Conservation (phyloP, 2,888 invertebrate species). For the Athalia rosae region DNA sequence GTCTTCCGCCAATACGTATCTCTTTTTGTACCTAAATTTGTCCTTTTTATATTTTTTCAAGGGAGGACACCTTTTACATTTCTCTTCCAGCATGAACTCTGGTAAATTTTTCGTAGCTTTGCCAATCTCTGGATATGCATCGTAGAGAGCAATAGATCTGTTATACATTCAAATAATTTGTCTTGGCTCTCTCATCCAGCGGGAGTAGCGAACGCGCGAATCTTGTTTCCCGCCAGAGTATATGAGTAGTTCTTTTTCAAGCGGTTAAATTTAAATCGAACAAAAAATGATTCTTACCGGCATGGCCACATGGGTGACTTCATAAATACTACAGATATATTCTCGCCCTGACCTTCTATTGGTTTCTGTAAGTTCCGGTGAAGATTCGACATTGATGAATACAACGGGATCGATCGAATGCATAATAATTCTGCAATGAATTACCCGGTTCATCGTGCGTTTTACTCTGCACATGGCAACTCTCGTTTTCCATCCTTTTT, state of each 20-base stretch:
- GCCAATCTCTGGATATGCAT: constrained; percentile 74
- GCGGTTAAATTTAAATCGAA: constrained; percentile 38
- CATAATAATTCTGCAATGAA: not conserved
- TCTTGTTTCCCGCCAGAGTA: constrained; percentile 26
- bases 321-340: constrained; percentile 21
- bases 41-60: constrained; percentile 69
- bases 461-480: constrained; percentile 76
- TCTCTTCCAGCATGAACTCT: constrained; percentile 72
- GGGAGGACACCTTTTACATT: constrained; percentile 62
- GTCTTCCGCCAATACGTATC: constrained; percentile 75
- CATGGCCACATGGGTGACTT: constrained; percentile 41
- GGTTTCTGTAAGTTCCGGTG: constrained; percentile 3
- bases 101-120: constrained; percentile 74
- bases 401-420: not conserved
- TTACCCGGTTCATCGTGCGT: constrained; percentile 51
- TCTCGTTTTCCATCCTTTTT: constrained; percentile 70
- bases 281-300: constrained; percentile 30
- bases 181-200: not conserved
- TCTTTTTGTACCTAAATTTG: constrained; percentile 75
- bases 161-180: constrained; percentile 55
- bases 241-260: constrained; percentile 25
- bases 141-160: constrained; percentile 72
- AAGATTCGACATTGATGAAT: constrained; percentile 10
- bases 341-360: not conserved
- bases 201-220: constrained; percentile 3